phyloP scores from a whole-genome alignment of 2,888 invertebrate genomes.

The Hyposoter dolosus region DNA sequence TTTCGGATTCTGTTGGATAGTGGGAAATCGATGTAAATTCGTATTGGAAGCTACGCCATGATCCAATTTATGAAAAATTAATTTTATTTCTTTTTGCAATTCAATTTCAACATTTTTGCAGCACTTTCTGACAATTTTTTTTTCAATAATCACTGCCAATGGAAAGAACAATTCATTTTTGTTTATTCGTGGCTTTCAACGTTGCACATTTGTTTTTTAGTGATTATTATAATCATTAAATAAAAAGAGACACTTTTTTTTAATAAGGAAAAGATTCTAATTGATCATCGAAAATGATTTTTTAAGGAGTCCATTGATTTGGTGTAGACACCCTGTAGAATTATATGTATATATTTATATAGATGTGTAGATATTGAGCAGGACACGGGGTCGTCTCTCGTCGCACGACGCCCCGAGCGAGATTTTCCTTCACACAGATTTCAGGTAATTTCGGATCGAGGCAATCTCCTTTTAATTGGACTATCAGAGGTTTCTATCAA shows the following conservation, averaged over 20 bases:
- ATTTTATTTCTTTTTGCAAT: background rate
- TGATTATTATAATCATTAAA: no score
- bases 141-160: background rate
- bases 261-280: no score
- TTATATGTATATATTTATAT: background rate
- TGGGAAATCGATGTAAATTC: no score
- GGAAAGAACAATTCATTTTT: background rate
- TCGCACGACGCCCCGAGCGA: conserved; percentile 43
- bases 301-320: background rate
- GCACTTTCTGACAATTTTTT: background rate
- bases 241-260: no score
- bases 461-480: conserved; percentile 79
- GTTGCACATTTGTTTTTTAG: no score
- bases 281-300: no score
- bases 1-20: no score
- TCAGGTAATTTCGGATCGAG: conserved; percentile 71
- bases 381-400: conserved; percentile 20
- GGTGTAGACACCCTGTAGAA: background rate
- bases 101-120: background rate
- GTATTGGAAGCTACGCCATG: no score
- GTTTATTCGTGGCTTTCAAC: background rate
- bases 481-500: conserved; percentile 77
- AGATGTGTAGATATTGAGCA: conserved; percentile 7
- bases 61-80: background rate
- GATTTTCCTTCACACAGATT: conserved; percentile 71